Evolutionary conservation across 2,888 invertebrate genomes (phyloP), one percentile per base, ranked within the genome.

Genomic region (Cryptosula pallasiana): DNA sequence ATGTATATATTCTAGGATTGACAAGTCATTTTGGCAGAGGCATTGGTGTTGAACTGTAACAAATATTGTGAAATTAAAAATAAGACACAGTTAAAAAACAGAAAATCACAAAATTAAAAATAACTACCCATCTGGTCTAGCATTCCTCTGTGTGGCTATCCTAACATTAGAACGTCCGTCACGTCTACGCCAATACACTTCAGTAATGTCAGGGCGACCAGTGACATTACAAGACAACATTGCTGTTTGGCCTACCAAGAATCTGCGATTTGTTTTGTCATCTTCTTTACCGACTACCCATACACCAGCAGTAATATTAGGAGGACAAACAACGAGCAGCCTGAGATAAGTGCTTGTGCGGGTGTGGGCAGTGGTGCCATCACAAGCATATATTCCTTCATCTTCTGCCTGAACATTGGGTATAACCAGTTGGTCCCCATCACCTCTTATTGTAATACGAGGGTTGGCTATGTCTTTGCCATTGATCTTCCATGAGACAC

Each of bases 401-500:
- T 63, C 63, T 13, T 34, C 34, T n/a, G 20, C 32, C 2, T 34
- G 3, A 16, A 63, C 63, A 5, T 27, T n/a, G 9, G 63, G 63
- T 20, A 63, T 34, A 32, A 13, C 32, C 32, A 63, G 63, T 13
- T 63, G 63, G 13, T 63, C 63, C 34, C 63, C 63, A 32, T 63
- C 20, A 20, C 20, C 34, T 13, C 25, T 34, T 16, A 63, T 63
- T 27, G 13, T 63, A n/a, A 25, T 63, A 32, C 27, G 29, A 29
- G 27, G 32, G 5, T 25, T 27, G 9, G 27, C 9, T 5, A 25
- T 63, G 34, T 63, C 63, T 32, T 63, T 27, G 63, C 32, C 34
- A 13, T 63, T 20, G n/a, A 63, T 29, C n/a, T 63, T 63, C 63
- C 63, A 63, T 5, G 63, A 25, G 5, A 63, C 63, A 63, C 63